Evolutionary conservation across 1,140 invertebrate genomes (phyloP).

Genomic region (Camponotus floridanus): DNA sequence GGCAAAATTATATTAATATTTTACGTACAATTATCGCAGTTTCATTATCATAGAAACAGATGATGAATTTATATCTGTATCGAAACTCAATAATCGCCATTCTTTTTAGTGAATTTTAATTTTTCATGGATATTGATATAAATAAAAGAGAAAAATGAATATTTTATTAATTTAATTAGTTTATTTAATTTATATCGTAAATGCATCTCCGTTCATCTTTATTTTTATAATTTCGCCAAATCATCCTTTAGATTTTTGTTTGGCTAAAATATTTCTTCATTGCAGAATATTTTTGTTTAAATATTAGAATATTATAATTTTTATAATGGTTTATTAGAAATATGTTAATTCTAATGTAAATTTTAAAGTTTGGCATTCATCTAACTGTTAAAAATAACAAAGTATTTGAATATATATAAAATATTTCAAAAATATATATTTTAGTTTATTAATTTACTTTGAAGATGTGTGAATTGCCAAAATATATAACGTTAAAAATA

Average conservation of each 20-base stretch:
- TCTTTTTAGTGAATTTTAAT: constrained; percentile 26
- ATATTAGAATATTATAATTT: not conserved
- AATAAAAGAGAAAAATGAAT: not conserved
- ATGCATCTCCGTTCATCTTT: not conserved
- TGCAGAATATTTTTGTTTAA: not conserved
- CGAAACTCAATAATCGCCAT: not conserved
- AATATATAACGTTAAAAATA: not conserved
- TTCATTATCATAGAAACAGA: not conserved
- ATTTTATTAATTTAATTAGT: constrained; percentile 15
- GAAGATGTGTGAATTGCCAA: not conserved
- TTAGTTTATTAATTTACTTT: not conserved
- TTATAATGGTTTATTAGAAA: constrained; percentile 8
- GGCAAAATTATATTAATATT: not conserved
- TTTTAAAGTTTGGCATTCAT: not conserved
- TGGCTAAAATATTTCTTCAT: not conserved
- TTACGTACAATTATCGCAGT: not conserved
- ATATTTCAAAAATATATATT: not conserved
- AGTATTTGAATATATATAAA: too few species aligned
- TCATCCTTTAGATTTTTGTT: not conserved
- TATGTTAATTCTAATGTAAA: not conserved
- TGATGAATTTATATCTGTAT: not conserved
- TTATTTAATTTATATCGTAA: constrained; percentile 32
- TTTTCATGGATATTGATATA: not conserved
- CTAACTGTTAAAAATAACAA: not conserved
- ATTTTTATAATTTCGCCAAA: not conserved